Evolutionary conservation across 1,140 invertebrate genomes (phyloP).

Genomic region (Nymphalis io): DNA sequence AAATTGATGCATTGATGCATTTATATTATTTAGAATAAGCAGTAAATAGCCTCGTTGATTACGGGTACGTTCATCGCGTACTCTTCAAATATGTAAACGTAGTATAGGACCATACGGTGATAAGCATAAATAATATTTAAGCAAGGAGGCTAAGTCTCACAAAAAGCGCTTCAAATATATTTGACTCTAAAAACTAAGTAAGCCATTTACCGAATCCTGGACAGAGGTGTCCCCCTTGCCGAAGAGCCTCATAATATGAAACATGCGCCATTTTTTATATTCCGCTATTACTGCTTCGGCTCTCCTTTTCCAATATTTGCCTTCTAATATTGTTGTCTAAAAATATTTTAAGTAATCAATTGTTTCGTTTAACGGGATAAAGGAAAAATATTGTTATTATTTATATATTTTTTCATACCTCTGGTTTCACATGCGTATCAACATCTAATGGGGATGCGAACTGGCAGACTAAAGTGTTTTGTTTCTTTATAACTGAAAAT

Average conservation of each 20-base stretch:
- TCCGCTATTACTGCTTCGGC: slow-evolving; percentile 98
- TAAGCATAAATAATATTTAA: too few species aligned
- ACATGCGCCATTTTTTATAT: slow-evolving; percentile 99
- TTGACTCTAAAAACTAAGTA: background rate
- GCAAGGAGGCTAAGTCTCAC: too few species aligned
- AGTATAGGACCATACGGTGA: too few species aligned
- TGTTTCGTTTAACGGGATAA: too few species aligned
- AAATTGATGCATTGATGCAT: slow-evolving; percentile 36
- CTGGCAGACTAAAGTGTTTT: slow-evolving; percentile 94
- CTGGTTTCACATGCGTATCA: slow-evolving; percentile 96
- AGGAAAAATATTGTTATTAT: background rate
- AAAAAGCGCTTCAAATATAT: background rate
- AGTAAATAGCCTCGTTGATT: background rate
- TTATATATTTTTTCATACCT: slow-evolving; percentile 83
- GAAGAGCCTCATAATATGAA: slow-evolving; percentile 92
- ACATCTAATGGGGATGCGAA: slow-evolving; percentile 97
- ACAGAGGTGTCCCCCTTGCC: slow-evolving; percentile 88
- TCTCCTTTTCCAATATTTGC: slow-evolving; percentile 99
- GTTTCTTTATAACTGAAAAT: slow-evolving; percentile 94
- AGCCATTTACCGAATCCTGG: slow-evolving; percentile 86
- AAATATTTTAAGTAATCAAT: slow-evolving; percentile 32
- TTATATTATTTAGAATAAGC: background rate
- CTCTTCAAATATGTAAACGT: too few species aligned
- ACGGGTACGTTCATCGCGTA: background rate
- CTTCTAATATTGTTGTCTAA: slow-evolving; percentile 96